Percentiles rank a stretch among this genome's conserved stretches.
Evolutionary conservation across 53 echinoderm and acorn worm genomes (phyloP).

Genomic region (Arbacia lixula): DNA sequence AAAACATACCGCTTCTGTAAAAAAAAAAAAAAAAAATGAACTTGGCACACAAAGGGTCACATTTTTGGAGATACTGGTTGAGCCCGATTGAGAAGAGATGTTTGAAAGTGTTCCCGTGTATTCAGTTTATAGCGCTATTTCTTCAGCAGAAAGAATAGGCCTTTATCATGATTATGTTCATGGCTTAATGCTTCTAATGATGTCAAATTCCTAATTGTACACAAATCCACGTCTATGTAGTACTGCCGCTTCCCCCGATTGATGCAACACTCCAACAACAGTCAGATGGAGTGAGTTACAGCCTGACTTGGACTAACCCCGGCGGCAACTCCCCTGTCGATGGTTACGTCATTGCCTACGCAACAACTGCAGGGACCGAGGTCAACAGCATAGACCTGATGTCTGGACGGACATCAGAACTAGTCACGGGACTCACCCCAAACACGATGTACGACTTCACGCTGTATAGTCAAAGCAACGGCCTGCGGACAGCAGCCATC

Average conservation of each 20-base stretch:
- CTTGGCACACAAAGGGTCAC: no score
- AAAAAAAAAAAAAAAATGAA: no score
- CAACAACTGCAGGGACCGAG: background rate
- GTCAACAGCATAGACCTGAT: background rate
- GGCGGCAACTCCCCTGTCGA: background rate
- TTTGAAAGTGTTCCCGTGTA: no score
- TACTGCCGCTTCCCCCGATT: slow-evolving; percentile 12
- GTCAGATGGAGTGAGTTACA: slow-evolving; percentile 3
- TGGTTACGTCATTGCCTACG: slow-evolving; percentile 25
- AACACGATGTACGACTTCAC: slow-evolving; percentile 6
- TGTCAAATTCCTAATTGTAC: no score
- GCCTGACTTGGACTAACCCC: background rate
- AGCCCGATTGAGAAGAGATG: no score
- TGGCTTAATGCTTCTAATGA: no score
- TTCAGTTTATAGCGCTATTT: no score
- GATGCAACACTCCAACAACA: background rate
- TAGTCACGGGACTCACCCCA: background rate
- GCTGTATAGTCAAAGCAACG: slow-evolving; percentile 45
- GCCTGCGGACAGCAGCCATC: slow-evolving; percentile 1
- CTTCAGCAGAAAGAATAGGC: no score
- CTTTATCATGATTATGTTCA: no score
- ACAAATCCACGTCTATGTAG: no score
- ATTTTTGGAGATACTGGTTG: no score
- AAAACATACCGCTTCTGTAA: no score
- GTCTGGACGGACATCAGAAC: background rate